Evolutionary conservation across 2,888 invertebrate species (phyloP), one percentile per base, ranked within the genome.

Genomic region (Rapana venosa): DNA sequence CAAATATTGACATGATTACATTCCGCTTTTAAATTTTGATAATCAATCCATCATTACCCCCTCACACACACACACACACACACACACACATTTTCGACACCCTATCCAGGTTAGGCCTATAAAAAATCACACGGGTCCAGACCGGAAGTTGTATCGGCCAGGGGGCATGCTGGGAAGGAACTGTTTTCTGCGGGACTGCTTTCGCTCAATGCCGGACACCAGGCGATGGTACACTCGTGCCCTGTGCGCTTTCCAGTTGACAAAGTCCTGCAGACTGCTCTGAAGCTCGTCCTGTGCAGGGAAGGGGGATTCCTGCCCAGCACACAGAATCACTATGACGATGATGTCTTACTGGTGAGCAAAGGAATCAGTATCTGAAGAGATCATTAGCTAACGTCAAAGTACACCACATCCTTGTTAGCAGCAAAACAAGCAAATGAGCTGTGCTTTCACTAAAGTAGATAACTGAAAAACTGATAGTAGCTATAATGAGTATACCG

Each of bases 181-280:
- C 88, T 93, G 93, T 56, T 90, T 93, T 35, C 92, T 91, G 86
- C 79, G 90, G 74, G 83, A 87, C 77, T 90, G 88, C 26, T 58
- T 77, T 32, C 88, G 90, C 22, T 85, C 87, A 88, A 93, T 92
- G 36, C 93, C 91, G 13, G 90, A 89, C 32, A 93, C 93, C 2
- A 94, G 88, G 58, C 93, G 91, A 11, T 92, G 91, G 86, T 95
- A 95, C 11, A 94, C 92, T 30, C 91, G 91, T 15, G 93, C 91
- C 35, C 94, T 84, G 88, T 93, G 92, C 0, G 93, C 92, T 79
- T 93, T 91, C 95, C 95, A 95, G 91, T 95, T 94, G 36, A 95
- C 94, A 66, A 92, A 92, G 36, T 93, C 93, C 88, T 95, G 94
- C 36, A 95, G 92, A 36, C 93, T 92, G 26, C 87, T 91, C 87